Evolutionary conservation across 2,797 vertebrate species (phyloP).

Genomic region (Melanotaenia nigrans): DNA sequence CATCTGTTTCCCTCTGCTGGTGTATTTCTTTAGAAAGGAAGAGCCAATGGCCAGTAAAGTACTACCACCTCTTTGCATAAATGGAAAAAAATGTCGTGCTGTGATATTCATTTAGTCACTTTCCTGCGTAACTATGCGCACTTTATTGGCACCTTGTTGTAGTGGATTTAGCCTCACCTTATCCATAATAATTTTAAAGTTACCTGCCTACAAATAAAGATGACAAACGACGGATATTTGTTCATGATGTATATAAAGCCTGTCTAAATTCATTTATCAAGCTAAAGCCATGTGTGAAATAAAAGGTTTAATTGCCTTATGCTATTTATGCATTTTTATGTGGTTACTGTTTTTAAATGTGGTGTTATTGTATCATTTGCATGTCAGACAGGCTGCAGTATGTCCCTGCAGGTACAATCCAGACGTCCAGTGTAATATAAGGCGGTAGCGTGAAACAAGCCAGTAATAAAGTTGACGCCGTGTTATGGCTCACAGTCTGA

Average conservation of each 20-base stretch:
- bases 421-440: conserved; percentile 62
- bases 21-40: conserved; percentile 67
- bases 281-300: background rate
- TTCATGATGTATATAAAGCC: background rate
- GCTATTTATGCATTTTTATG: background rate
- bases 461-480: conserved; percentile 70
- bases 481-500: conserved; percentile 53
- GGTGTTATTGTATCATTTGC: background rate
- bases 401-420: conserved; percentile 49
- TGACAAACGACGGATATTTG: conserved; percentile 7
- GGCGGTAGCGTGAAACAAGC: conserved; percentile 72
- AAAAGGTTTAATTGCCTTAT: background rate
- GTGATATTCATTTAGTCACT: conserved; percentile 19
- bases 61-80: conserved; percentile 49
- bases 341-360: background rate
- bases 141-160: conserved; percentile 12
- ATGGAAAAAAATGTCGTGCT: conserved; percentile 34
- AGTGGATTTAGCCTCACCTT: background rate
- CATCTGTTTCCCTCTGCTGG: conserved; percentile 77
- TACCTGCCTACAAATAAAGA: conserved; percentile 17
- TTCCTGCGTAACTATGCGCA: conserved; percentile 56
- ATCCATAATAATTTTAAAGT: conserved; percentile 11
- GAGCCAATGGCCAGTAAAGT: conserved; percentile 64
- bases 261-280: background rate
- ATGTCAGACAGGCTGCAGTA: background rate